Base-by-base conservation (phyloP, 1,140 invertebrate species). In the Anadara kagoshimensis region DNA sequence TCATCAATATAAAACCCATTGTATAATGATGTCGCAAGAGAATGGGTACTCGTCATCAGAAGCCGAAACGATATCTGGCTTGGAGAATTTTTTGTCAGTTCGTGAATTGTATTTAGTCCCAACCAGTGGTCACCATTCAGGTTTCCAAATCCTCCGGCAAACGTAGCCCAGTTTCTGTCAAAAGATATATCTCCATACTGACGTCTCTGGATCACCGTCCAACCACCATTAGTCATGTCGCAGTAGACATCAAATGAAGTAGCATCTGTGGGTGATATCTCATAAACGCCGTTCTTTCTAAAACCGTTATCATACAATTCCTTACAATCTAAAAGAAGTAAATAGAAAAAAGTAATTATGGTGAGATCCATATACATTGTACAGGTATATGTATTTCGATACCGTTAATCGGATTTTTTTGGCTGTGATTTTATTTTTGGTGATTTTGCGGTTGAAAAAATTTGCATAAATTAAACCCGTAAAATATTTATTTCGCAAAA, bases 71-170 rank as follows among this genome's bases (percentile, higher is more conserved):
- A 36, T 36, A 36, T 36, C 29, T 36, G 29, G 29, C 29, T 36
- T 7, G 29, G 29, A 36, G 29, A 36, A 7, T 36, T 7, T 36
- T 36, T 36, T 7, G 90, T 90, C 63, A 90, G 69, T 18, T 75
- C 61, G 78, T 91, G 87, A 0, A 91, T 72, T 56, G 88, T 78
- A 53, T 91, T 90, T 56, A 90, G 88, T 18, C 91, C 91, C 8
- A 91, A 64, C 90, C 90, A 91, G 75, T 87, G 90, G 59, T 91
- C 90, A 68, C 94, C 93, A 45, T 93, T 93, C 0, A 94, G 94
- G 88, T 97, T 95, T 4, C 97, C 96, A 85, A 98, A 98, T 18
- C 97, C 97, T 82, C 96, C 95, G 84, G 97, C 96, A 87, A 98
- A 98, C 82, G 97, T 95, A 26, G 94, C 92, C 96, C 96, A 98